Base-by-base conservation (phyloP, 2,797 vertebrate genomes). In the Diplodus puntazzo region DNA sequence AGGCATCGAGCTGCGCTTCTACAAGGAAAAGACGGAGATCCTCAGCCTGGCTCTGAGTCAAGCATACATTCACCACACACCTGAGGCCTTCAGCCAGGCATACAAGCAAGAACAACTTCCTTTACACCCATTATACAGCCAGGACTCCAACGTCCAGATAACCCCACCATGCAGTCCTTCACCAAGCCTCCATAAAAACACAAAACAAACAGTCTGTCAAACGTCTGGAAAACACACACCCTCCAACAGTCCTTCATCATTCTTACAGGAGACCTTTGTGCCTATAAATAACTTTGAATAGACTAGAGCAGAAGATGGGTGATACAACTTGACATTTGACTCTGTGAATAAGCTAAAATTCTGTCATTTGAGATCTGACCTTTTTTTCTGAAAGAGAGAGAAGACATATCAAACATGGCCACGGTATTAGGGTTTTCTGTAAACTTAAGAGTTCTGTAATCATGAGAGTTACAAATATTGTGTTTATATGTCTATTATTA, bases 1-100 rank as follows among this genome's bases (percentile, higher is more conserved):
- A 6, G 97, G 97, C 58, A 88, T 94, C 39, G 97, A 98, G 84
- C 93, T 98, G 3, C 95, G 97, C 68, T 98, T 97, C 92, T 96
- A 96, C 88, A 98, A 98, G 85, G 97, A 98, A 87, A 98, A 97
- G 88, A 97, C 95, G 58, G 97, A 97, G 92, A 97, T 98, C 77
- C 92, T 98, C 69, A 94, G 94, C 81, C 90, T 98, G 88, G 97
- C 97, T 55, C 92, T 98, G 57, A 97, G 95, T 86, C 97, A 98
- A 77, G 95, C 95, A 46, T 96, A 96, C 55, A 80, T 85, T 73
- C 88, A 77, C 52, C 84, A 83, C 71, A 68, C 77, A 46, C 88
- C 88, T 39, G 82, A 87, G 5, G 65, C 78, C 46, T 89, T 87
- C 49, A 84, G 62, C 23, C 86, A 85, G 45, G 58, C 18, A 42